Conservation (phyloP, 2,888 invertebrate genomes). For the Drosophila borborema region DNA sequence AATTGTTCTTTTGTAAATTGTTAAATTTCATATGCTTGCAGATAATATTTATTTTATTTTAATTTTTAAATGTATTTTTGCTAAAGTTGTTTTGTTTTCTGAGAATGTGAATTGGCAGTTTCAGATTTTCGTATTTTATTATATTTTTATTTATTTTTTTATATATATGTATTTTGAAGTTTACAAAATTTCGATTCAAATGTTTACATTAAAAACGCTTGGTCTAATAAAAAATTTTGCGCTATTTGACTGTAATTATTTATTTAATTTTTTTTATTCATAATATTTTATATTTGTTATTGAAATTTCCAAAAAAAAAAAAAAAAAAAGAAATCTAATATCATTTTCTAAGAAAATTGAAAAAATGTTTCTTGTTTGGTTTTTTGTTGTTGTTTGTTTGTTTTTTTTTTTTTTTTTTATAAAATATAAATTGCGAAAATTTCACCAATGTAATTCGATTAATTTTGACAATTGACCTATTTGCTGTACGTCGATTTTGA, state of each 20-base stretch:
- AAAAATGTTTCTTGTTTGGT: conserved; percentile 8
- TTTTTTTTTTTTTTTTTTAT: background rate
- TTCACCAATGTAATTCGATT: conserved; percentile 68
- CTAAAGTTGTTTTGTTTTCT: conserved; percentile 51
- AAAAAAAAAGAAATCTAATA: conserved; percentile 53
- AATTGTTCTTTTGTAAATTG: conserved; percentile 53
- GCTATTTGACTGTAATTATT: conserved; percentile 47
- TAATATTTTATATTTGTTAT: conserved; percentile 41
- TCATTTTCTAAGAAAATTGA: conserved; percentile 43
- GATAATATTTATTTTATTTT: conserved; percentile 7
- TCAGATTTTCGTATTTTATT: conserved; percentile 46
- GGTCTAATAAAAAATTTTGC: conserved; percentile 57
- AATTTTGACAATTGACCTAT: conserved; percentile 61
- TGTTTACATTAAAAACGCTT: conserved; percentile 57
- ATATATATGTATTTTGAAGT: conserved; percentile 14
- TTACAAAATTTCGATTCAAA: conserved; percentile 41
- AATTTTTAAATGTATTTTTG: conserved; percentile 4
- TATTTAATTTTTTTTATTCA: conserved; percentile 21
- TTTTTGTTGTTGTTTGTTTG: background rate
- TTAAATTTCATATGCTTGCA: conserved; percentile 48
- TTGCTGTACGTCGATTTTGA: conserved; percentile 26
- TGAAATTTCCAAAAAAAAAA: too few relatives aligned
- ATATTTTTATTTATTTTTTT: conserved; percentile 8
- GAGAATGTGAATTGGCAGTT: conserved; percentile 80
- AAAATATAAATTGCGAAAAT: conserved; percentile 51